Evolutionary conservation across 2,797 vertebrate genomes (phyloP), one percentile per base, ranked within the genome.

Genomic region (Spheniscus humboldti): DNA sequence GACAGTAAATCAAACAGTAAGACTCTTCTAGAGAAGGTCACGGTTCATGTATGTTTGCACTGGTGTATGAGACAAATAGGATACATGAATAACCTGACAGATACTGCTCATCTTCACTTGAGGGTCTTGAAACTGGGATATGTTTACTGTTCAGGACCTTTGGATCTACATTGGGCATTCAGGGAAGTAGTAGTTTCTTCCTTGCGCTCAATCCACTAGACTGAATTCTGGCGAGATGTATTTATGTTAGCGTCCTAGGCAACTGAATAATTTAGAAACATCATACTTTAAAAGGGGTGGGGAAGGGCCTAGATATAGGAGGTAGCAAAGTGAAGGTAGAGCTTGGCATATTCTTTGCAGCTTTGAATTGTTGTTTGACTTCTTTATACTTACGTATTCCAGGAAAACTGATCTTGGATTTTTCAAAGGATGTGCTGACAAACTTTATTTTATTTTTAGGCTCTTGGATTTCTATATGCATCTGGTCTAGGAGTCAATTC

Each of bases 401-500:
- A 47, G 57, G 50, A 78, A 88, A 50, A 35, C 11, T n/a, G 19
- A 50, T 94, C 18, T 11, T 74, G 45, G 23, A 11, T 64, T 66
- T 92, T 79, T 80, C 24, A 24, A 39, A 64, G 43, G 3, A 9
- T 85, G 4, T 90, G 28, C 78, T 96, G 33, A 96, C 24, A 68
- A 41, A 27, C 19, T 84, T 53, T 52, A 20, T 86, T 93, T 84
- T 64, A 37, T 47, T 88, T 98, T 91, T 94, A 99, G 99, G 99
- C 99, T 75, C 99, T 99, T 96, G 99, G 99, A 63, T 99, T 99
- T 98, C 97, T 99, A 0, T 99, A 99, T 84, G 99, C 99, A 31
- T 99, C 99, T 92, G 99, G 99, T 84, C 98, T 99, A 57, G 99
- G 99, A 88, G 99, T 99, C 67, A 99, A 99, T 97, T 99, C 99